Base-by-base conservation (phyloP, 2,113 vertebrate genomes). In the Merops nubicus region DNA sequence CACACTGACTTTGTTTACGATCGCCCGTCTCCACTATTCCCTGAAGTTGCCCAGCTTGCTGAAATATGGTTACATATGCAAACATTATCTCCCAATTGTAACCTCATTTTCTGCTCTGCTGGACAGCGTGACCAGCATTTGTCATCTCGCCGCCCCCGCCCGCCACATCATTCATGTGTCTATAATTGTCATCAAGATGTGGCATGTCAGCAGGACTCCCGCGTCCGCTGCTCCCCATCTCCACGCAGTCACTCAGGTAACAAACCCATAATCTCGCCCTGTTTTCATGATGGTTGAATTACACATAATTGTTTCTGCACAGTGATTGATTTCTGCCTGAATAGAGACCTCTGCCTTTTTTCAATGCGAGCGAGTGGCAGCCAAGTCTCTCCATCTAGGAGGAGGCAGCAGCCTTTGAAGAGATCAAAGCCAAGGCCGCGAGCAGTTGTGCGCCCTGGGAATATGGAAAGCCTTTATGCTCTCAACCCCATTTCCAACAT, bases 361-460 rank as follows among this genome's bases (percentile, higher is more conserved):
- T 98, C 98, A 98, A 98, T 98, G 98, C 97, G 97, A 98, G 98
- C 98, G 98, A 99, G 98, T 98, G 96, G 99, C 99, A 99, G 99
- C 99, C 99, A 99, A 99, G 98, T 98, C 99, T 99, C 99, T 99
- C 99, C 98, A 98, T 99, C 99, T 98, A 99, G 99, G 98, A 99
- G 99, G 99, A 99, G 99, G 99, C 99, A 99, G 99, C 99, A 99
- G 99, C 99, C 99, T 99, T 99, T 99, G 99, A 99, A 99, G 99
- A 99, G 99, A 99, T 99, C 99, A 99, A 99, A 99, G 99, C 99
- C 99, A 99, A 99, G 99, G 99, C 99, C 99, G 99, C 98, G 97
- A 99, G 99, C 99, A 99, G 99, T 99, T 99, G 99, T 98, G 99
- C 98, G 98, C 99, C 99, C 99, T 99, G 99, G 99, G 99, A 99